These are phyloP conservation scores for Notarius quadriscutis DNA, from an alignment of 2,113 vertebrate genomes.

Conservation along the genomic window DNA sequence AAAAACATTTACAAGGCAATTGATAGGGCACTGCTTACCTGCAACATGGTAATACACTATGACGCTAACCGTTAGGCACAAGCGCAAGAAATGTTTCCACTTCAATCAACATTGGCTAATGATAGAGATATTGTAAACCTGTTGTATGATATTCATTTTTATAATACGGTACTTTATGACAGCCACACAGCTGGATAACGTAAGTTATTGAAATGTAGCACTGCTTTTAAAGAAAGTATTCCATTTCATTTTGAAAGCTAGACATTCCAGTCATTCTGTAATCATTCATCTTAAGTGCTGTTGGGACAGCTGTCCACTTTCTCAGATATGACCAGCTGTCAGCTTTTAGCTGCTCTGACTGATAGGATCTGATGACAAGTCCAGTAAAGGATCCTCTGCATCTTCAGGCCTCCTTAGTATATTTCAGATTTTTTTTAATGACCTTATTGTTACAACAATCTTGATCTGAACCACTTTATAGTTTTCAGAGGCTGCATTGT, in stretches of 20 bases:
- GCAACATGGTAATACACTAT: neutral
- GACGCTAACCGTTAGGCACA: neutral
- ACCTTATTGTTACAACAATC: slow-evolving; percentile 49
- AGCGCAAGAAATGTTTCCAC: neutral
- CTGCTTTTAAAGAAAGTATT: no score
- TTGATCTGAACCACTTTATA: slow-evolving; percentile 25
- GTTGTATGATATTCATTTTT: neutral
- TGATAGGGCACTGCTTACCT: neutral
- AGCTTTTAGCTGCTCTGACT: slow-evolving; percentile 58
- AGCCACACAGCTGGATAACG: neutral
- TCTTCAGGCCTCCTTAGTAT: slow-evolving; percentile 43
- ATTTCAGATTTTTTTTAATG: slow-evolving; percentile 35
- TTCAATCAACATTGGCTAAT: neutral
- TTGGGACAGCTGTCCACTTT: slow-evolving; percentile 63
- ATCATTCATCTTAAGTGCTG: slow-evolving; percentile 5
- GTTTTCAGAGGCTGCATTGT: slow-evolving; percentile 30
- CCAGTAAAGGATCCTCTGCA: slow-evolving; percentile 44
- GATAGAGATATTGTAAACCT: neutral
- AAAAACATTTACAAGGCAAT: neutral
- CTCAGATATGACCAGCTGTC: slow-evolving; percentile 68
- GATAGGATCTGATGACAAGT: slow-evolving; percentile 61
- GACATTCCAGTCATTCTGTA: neutral
- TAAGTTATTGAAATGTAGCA: neutral
- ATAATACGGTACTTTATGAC: neutral
- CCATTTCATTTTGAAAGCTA: neutral